Evolutionary conservation across 2,888 invertebrate species (phyloP), one percentile per base, ranked within the genome.

Genomic region (Hydrotaea diabolus): DNA sequence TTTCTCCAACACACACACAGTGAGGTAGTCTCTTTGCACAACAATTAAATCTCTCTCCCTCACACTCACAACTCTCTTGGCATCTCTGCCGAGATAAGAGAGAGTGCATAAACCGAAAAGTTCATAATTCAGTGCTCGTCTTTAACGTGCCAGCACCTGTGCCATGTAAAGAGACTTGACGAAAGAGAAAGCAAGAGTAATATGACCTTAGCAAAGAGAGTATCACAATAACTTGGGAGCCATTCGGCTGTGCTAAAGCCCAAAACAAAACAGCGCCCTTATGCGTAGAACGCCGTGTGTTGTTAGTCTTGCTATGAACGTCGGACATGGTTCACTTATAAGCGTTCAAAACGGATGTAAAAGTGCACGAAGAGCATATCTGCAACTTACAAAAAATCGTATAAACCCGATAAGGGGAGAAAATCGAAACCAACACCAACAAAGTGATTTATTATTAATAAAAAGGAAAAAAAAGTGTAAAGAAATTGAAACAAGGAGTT

Each of bases 231-330:
- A 49, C 4, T 49, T 2, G 49, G 1, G 49, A 13, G 49, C 1
- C 49, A 49, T 49, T 49, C 3, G 1, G 49, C 13, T n/a, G 4
- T 49, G 8, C 49, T 49, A 49, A 49, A 8, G 11, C 43, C 21
- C 66, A 69, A 69, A 79, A 77, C 69, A 57, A 85, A 85, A 85
- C 82, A 82, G 79, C 85, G 79, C 85, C 85, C 82, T 79, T 74
- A 74, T 85, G 85, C 73, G 81, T 82, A 80, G 53, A 74, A 39
- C 74, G 59, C 66, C 53, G 74, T 76, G 57, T 82, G 74, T 85
- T 80, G 82, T 85, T 82, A 85, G 85, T 85, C 85, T 85, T 85
- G 79, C 73, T 82, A 82, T 74, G 85, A 85, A 85, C 82, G 82
- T 85, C 85, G 85, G 82, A 79, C 79, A 79, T 82, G 85, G 74